A percentile compares a stretch with the other conserved stretches of the same genome.
Conservation (phyloP, 2,113 vertebrate species). For the Pandion haliaetus region DNA sequence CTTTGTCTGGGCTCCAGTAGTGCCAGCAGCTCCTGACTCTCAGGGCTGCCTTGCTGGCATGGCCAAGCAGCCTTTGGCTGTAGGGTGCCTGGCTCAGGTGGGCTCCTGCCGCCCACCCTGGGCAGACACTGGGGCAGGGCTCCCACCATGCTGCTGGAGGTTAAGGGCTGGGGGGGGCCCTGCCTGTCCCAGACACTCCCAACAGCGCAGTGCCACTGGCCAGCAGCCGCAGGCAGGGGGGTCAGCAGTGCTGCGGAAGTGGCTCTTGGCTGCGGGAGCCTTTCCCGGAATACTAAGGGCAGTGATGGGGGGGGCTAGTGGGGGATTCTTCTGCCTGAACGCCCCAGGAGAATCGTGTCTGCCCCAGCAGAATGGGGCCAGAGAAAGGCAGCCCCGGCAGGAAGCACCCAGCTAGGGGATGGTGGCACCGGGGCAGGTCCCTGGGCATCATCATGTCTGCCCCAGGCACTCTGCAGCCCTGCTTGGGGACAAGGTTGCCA, state of each 20-base stretch:
- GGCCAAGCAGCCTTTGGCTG: not conserved
- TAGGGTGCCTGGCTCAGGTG: not conserved
- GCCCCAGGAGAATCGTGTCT: slow-evolving; percentile 14
- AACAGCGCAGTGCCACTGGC: not conserved
- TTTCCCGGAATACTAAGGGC: slow-evolving; percentile 55
- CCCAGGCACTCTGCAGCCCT: not conserved
- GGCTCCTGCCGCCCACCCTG: not conserved
- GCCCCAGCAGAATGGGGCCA: not conserved
- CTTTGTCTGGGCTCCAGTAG: slow-evolving; percentile 18
- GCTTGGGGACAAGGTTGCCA: too few species aligned
- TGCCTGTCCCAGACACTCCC: slow-evolving; percentile 7
- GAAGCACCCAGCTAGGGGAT: not conserved
- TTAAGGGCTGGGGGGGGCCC: not conserved
- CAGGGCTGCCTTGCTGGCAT: not conserved
- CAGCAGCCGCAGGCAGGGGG: not conserved
- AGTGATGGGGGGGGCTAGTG: not conserved
- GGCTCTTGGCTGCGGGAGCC: slow-evolving; percentile 1
- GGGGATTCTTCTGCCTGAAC: slow-evolving; percentile 63
- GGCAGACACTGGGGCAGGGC: too few species aligned
- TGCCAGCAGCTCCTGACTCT: slow-evolving; percentile 39
- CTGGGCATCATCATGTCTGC: not conserved
- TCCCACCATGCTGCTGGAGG: not conserved
- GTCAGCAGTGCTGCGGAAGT: not conserved
- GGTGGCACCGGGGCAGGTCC: not conserved
- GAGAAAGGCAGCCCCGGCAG: not conserved